phyloP scores from a whole-genome alignment of 2,888 invertebrate genomes.

The Heliconius cydno region DNA sequence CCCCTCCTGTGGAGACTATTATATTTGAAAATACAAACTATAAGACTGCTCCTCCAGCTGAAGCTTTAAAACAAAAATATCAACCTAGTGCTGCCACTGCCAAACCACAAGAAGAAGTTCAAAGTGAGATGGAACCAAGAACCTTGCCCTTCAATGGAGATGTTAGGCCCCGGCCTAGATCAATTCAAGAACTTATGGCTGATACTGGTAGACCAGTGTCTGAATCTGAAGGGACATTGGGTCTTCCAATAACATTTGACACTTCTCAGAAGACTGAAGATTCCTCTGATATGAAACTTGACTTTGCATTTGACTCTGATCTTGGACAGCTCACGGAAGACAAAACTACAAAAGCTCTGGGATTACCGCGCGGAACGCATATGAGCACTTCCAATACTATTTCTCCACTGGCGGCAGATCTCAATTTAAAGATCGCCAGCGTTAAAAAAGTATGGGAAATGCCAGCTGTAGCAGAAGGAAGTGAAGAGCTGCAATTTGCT shows the following conservation, averaged over 20 bases:
- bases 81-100: slow-evolving; percentile 69
- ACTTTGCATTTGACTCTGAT: slow-evolving; percentile 94
- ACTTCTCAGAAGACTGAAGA: slow-evolving; percentile 86
- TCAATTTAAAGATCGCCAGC: slow-evolving; percentile 96
- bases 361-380: slow-evolving; percentile 84
- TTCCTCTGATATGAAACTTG: slow-evolving; percentile 93
- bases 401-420: slow-evolving; percentile 92
- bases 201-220: slow-evolving; percentile 66
- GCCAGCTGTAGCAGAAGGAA: slow-evolving; percentile 86
- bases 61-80: slow-evolving; percentile 86
- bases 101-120: slow-evolving; percentile 80
- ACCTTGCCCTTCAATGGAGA: slow-evolving; percentile 74
- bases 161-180: slow-evolving; percentile 71
- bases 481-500: slow-evolving; percentile 77
- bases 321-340: slow-evolving; percentile 89
- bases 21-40: slow-evolving; percentile 97
- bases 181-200: slow-evolving; percentile 77
- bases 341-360: slow-evolving; percentile 82
- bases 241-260: slow-evolving; percentile 87
- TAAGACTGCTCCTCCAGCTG: slow-evolving; percentile 88
- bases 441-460: slow-evolving; percentile 96
- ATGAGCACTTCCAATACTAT: slow-evolving; percentile 88
- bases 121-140: slow-evolving; percentile 78
- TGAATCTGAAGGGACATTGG: slow-evolving; percentile 76
- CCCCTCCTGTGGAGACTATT: slow-evolving; percentile 92